These are phyloP conservation scores for Enteromius viviparus DNA, from an alignment of 2,797 vertebrate genomes.

Conservation along the genomic window DNA sequence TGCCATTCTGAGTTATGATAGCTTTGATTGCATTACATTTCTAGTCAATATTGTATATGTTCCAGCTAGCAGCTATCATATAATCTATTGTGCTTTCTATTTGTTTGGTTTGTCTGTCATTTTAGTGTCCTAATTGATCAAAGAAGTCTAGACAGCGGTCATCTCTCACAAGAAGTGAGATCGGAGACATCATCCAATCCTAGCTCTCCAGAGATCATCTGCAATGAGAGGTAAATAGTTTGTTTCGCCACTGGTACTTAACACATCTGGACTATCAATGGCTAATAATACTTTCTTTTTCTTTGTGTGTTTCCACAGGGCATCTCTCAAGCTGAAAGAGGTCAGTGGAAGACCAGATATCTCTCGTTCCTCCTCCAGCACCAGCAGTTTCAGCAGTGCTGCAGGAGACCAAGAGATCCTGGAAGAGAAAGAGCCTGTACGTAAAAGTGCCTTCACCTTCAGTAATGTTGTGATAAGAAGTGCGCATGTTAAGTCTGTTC, in stretches of 20 bases:
- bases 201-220: slow-evolving; percentile 90
- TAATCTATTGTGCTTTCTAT: not conserved
- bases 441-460: slow-evolving; percentile 4
- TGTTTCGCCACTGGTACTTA: not conserved
- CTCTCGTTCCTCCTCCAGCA: slow-evolving; percentile 91
- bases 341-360: slow-evolving; percentile 80
- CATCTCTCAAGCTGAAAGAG: slow-evolving; percentile 84
- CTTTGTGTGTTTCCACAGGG: slow-evolving; percentile 68
- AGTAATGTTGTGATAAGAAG: not conserved
- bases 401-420: slow-evolving; percentile 82
- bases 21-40: not conserved
- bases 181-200: slow-evolving; percentile 90
- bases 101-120: not conserved
- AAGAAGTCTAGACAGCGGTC: slow-evolving; percentile 83
- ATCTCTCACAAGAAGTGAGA: slow-evolving; percentile 84
- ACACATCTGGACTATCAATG: not conserved
- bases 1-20: not conserved
- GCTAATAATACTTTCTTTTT: not conserved
- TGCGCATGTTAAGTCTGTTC: not conserved
- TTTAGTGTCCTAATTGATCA: slow-evolving; percentile 81
- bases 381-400: slow-evolving; percentile 89
- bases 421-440: slow-evolving; percentile 83
- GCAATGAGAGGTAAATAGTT: slow-evolving; percentile 81
- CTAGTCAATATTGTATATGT: not conserved
- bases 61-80: not conserved